Evolutionary conservation across 2,113 vertebrate genomes (phyloP), one percentile per base, ranked within the genome.

Genomic region (Limanda limanda): DNA sequence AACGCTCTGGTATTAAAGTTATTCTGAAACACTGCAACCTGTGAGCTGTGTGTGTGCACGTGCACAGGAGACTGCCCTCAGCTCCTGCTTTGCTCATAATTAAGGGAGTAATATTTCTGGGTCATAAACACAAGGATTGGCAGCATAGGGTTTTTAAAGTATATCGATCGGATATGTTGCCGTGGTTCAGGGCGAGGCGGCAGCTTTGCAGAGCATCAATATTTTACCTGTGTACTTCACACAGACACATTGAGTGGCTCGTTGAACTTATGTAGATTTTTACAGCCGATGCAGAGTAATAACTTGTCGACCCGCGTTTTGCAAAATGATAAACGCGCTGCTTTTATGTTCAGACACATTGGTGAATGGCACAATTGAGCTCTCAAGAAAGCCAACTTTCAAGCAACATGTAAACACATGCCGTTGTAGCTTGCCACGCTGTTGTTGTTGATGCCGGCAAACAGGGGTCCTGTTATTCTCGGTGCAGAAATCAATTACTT

Each of bases 1-100:
- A 90, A 86, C 79, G 83, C 86, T 77, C 67, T 68, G 79, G 69
- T 84, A 84, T 90, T 86, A 90, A 92, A 92, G 69, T 72, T 88
- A 86, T 92, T 91, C 91, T 79, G 58, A 85, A 86, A 81, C 75
- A 71, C 73, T 74, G 71, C 70, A 91, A 86, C 84, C 85, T 86
- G 81, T 75, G 68, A 67, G 77, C 12, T 51, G 23, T 72, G 67
- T 48, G 31, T 31, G 58, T 51, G 67, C 4, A 55, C 67, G 71
- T 31, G 65, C 54, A 48, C 61, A 45, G 13, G 66, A 74, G 68
- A 83, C 61, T 18, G 65, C 69, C 70, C 71, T 62, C 5, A 69
- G 85, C 74, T 80, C 59, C 56, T 79, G 76, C 35, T 78, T 74
- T 57, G 72, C 82, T 60, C 57, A 76, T 89, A 89, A 92, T 89